Percentiles rank a stretch among this genome's conserved stretches.
Evolutionary conservation across 2,888 invertebrate species (phyloP).

Genomic region (Theodoxus fluviatilis): DNA sequence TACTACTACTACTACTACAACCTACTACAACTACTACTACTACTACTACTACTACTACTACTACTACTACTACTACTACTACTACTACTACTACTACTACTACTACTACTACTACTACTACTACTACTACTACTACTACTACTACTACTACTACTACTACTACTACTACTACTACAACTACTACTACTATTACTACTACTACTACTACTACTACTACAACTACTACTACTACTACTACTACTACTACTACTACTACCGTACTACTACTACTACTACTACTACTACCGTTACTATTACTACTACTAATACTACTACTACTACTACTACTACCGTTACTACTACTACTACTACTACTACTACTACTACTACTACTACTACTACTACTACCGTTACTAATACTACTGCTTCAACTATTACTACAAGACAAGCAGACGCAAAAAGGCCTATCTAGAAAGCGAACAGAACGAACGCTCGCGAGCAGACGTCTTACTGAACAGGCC

Average conservation of each 20-base stretch:
- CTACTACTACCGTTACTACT: background rate
- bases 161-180: background rate
- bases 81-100: background rate
- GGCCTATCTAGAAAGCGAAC: too few species aligned
- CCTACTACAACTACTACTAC: background rate
- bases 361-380: background rate
- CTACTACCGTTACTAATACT: background rate
- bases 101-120: background rate
- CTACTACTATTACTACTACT: background rate
- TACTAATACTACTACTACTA: background rate
- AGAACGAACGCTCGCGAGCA: too few species aligned
- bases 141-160: background rate
- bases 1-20: conserved; percentile 2
- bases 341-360: background rate
- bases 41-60: background rate
- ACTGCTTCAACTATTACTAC: background rate
- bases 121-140: background rate
- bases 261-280: background rate
- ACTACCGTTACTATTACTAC: background rate
- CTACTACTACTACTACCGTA: background rate
- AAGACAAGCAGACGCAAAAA: too few species aligned
- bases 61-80: background rate
- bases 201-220: background rate
- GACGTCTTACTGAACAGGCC: too few species aligned
- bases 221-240: background rate